These are phyloP conservation scores for Ciconia nigra DNA, from an alignment of 2,797 vertebrate species.

Conservation along the genomic window DNA sequence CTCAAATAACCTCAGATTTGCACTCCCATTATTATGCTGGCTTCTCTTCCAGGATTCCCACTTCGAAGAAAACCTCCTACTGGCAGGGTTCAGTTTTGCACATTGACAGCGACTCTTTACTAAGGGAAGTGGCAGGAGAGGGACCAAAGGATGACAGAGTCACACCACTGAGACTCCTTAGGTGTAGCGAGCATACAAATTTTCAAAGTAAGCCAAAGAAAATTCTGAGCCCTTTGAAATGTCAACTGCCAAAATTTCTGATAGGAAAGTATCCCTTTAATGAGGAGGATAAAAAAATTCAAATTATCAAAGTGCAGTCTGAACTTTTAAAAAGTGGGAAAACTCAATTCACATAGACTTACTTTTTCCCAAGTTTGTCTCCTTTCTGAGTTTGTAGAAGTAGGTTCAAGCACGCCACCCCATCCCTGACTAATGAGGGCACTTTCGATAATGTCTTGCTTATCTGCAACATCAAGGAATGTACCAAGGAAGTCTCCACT, in stretches of 20 bases:
- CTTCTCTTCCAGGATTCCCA: background rate
- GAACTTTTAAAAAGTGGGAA: background rate
- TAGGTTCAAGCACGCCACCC: slow-evolving; percentile 85
- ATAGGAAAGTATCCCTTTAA: background rate
- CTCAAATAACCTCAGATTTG: background rate
- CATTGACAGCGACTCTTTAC: background rate
- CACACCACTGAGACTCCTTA: background rate
- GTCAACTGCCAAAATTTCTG: background rate
- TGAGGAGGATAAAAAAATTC: background rate
- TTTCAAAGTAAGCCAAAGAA: background rate
- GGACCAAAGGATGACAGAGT: background rate
- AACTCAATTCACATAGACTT: background rate
- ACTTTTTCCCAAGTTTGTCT: slow-evolving; percentile 83
- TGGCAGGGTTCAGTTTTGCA: background rate
- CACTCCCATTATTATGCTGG: background rate
- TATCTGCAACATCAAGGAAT: slow-evolving; percentile 82
- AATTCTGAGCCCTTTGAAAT: background rate
- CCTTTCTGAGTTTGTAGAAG: slow-evolving; percentile 91
- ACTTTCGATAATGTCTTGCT: slow-evolving; percentile 80
- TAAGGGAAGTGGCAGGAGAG: background rate
- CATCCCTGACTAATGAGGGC: slow-evolving; percentile 80
- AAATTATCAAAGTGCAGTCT: background rate
- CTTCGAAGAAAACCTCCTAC: background rate
- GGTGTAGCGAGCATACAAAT: background rate
- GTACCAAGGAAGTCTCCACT: slow-evolving; percentile 83